These are phyloP conservation scores for Nebria salina DNA, from an alignment of 2,888 invertebrate species.

Conservation along the genomic window DNA sequence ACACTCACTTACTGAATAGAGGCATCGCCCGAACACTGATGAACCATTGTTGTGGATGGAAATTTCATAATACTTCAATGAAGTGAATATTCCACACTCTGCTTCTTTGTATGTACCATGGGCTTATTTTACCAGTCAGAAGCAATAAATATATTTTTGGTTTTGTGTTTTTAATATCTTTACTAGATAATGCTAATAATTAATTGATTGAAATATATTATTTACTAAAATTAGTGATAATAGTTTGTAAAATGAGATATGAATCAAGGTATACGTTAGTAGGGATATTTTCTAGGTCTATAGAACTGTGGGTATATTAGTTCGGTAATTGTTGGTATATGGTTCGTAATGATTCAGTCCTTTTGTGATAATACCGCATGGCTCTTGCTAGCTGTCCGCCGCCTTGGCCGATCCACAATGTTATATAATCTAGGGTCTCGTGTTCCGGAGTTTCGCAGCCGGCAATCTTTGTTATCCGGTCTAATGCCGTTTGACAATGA, in stretches of 20 bases:
- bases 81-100: not conserved
- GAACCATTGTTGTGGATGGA: conserved; percentile 23
- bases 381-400: not conserved
- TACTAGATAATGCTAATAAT: no score
- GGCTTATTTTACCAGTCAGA: not conserved
- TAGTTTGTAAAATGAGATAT: no score
- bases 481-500: conserved; percentile 42
- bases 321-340: not conserved
- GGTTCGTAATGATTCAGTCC: not conserved
- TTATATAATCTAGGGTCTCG: conserved; percentile 25
- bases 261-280: not conserved
- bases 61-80: conserved; percentile 17
- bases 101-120: not conserved
- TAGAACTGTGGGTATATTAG: not conserved
- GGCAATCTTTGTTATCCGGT: conserved; percentile 42
- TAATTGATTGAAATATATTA: no score
- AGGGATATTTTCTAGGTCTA: not conserved
- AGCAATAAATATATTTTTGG: no score
- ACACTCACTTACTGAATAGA: conserved; percentile 3
- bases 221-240: no score
- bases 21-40: not conserved
- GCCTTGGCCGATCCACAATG: conserved; percentile 13
- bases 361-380: not conserved
- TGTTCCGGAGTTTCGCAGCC: conserved; percentile 23
- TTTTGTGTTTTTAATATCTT: no score